Conservation (phyloP, 2,113 vertebrate genomes). For the Poeciliopsis occidentalis region DNA sequence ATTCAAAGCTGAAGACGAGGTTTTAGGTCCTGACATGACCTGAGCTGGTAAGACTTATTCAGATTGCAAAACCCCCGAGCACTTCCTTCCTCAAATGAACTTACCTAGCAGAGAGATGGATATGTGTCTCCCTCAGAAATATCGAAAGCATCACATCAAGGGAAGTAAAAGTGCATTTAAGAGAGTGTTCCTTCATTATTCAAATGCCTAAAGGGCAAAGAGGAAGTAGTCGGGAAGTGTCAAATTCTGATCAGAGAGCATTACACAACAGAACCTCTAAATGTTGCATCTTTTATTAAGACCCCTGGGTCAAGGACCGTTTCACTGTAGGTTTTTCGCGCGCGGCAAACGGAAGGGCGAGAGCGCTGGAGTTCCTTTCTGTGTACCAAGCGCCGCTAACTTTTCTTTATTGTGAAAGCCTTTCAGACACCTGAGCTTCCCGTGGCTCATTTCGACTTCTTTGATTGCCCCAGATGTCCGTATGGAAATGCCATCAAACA, state of each 20-base stretch:
- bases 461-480: conserved; percentile 59
- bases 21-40: too few species aligned
- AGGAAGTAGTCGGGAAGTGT: conserved; percentile 42
- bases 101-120: conserved; percentile 11
- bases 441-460: conserved; percentile 42
- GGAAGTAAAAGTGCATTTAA: conserved; percentile 59
- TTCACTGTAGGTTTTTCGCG: too few species aligned
- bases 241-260: conserved; percentile 67
- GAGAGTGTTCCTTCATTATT: conserved; percentile 59
- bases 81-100: too few species aligned
- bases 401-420: conserved; percentile 51
- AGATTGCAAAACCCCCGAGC: too few species aligned
- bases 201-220: conserved; percentile 55
- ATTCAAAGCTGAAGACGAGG: too few species aligned
- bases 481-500: conserved; percentile 59
- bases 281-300: too few species aligned
- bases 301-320: too few species aligned
- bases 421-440: conserved; percentile 66
- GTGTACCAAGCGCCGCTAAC: conserved; percentile 20
- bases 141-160: conserved; percentile 33
- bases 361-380: too few species aligned
- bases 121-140: conserved; percentile 34
- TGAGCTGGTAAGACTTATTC: too few species aligned
- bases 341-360: too few species aligned
- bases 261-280: conserved; percentile 48